These are phyloP conservation scores for Urocitellus parryii DNA, from an alignment of 2,113 vertebrate species.

Conservation along the genomic window DNA sequence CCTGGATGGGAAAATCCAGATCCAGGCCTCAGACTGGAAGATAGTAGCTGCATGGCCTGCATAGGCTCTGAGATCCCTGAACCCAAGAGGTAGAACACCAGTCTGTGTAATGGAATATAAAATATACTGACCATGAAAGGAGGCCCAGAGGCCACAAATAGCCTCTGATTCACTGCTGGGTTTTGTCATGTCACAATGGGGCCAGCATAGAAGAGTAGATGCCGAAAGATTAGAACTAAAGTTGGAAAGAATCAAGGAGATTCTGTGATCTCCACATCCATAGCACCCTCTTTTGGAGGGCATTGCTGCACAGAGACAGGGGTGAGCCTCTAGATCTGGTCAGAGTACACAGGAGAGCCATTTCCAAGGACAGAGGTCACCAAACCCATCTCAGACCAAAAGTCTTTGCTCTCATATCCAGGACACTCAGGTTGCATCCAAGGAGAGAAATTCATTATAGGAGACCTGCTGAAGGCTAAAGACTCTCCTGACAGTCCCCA, in stretches of 20 bases:
- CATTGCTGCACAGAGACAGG: background rate
- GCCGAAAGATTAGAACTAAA: background rate
- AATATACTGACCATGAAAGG: background rate
- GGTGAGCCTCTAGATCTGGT: background rate
- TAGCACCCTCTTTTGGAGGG: background rate
- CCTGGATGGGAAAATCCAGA: background rate
- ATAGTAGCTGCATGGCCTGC: background rate
- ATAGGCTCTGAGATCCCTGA: background rate
- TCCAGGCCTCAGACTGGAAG: background rate
- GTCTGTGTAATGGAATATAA: background rate
- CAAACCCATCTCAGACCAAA: background rate
- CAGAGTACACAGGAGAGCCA: background rate
- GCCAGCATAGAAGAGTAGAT: background rate
- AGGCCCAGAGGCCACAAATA: background rate
- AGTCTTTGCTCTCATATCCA: background rate
- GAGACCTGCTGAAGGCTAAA: background rate
- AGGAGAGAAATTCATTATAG: background rate
- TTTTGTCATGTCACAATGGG: background rate
- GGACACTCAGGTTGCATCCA: background rate
- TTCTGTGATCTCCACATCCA: background rate
- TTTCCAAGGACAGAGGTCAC: slow-evolving; percentile 11
- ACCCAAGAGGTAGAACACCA: background rate
- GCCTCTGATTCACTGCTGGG: background rate
- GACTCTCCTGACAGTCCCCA: background rate
- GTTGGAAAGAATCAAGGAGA: background rate